These are phyloP conservation scores for Morus bassanus DNA, from an alignment of 2,797 vertebrate genomes.

Conservation along the genomic window DNA sequence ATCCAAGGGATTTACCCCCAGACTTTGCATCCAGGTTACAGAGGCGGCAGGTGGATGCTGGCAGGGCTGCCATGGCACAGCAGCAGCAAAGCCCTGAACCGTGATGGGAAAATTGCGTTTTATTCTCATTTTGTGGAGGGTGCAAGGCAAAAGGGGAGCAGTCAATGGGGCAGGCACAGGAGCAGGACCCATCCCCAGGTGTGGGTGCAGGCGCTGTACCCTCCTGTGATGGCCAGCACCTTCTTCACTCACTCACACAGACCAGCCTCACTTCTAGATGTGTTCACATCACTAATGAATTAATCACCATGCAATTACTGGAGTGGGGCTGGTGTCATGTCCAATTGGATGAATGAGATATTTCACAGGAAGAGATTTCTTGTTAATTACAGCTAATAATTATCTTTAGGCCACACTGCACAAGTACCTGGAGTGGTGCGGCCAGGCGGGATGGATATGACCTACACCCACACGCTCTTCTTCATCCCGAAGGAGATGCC, in stretches of 20 bases:
- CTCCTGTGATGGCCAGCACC: not conserved
- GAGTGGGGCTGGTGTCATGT: fast-evolving
- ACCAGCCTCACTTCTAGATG: not conserved
- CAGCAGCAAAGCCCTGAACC: not conserved
- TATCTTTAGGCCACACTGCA: fast-evolving
- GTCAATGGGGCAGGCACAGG: not conserved
- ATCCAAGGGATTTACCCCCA: not conserved
- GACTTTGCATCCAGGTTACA: not conserved
- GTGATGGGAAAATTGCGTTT: not conserved
- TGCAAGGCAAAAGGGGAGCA: not conserved
- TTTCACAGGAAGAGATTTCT: not conserved
- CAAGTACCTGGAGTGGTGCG: fast-evolving
- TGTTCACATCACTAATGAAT: not conserved
- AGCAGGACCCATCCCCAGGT: not conserved
- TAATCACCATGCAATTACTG: not conserved
- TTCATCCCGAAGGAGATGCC: not conserved
- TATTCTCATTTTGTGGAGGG: not conserved
- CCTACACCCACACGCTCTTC: fast-evolving
- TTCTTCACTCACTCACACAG: fast-evolving
- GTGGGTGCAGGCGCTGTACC: not conserved
- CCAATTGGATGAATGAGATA: not conserved
- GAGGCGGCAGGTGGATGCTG: not conserved
- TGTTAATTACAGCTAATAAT: not conserved
- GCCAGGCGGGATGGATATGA: not conserved
- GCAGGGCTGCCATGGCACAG: fast-evolving